A percentile compares a stretch with the other conserved stretches of the same genome.
Conservation (phyloP, 2,888 invertebrate genomes). For the Syrista parreyssii region DNA sequence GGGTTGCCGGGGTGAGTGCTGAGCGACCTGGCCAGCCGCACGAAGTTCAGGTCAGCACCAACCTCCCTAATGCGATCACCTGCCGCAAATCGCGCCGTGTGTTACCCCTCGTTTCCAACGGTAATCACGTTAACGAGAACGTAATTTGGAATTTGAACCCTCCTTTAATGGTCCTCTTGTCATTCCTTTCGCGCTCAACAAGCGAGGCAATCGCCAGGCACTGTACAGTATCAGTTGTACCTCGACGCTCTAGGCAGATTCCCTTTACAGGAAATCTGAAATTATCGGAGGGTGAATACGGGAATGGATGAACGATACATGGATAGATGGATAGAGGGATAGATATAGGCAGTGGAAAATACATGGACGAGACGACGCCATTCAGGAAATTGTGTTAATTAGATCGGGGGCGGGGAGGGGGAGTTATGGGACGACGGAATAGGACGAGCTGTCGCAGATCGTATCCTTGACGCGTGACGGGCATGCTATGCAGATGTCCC, state of each 20-base stretch:
- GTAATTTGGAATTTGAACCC: constrained; percentile 49
- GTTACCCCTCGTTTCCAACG: constrained; percentile 2
- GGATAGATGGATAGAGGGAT: not conserved
- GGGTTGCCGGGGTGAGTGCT: too few relatives aligned
- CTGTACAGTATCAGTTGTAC: too few relatives aligned
- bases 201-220: too few relatives aligned
- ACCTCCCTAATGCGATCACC: not conserved
- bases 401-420: too few relatives aligned
- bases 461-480: constrained; percentile 36
- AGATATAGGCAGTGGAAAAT: constrained; percentile 12
- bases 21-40: too few relatives aligned
- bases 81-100: not conserved
- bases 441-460: constrained; percentile 34
- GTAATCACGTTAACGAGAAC: constrained; percentile 46
- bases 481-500: constrained; percentile 33
- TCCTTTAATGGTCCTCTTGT: constrained; percentile 34
- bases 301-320: not conserved
- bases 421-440: too few relatives aligned
- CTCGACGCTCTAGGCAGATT: too few relatives aligned
- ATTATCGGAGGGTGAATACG: too few relatives aligned
- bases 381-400: too few relatives aligned
- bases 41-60: too few relatives aligned
- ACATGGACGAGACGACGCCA: constrained; percentile 27
- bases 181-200: too few relatives aligned
- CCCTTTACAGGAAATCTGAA: too few relatives aligned